Conservation (phyloP, 2,113 vertebrate species). For the Eolophus roseicapilla region DNA sequence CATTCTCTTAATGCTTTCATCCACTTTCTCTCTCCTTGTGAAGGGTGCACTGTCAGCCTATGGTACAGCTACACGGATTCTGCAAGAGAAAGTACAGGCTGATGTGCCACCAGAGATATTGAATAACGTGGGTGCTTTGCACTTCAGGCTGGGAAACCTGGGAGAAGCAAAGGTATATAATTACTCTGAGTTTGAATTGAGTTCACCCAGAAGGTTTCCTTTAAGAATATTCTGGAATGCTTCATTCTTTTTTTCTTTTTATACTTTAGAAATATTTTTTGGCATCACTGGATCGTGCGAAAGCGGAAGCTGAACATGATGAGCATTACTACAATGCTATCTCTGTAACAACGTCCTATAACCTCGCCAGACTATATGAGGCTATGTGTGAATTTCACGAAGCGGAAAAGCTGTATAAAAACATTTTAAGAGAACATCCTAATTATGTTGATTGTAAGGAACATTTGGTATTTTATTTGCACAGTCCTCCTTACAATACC, state of each 20-base stretch:
- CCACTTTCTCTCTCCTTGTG: not conserved
- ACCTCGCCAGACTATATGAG: conserved; percentile 94
- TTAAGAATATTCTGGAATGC: not conserved
- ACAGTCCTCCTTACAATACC: not conserved
- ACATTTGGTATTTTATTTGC: not conserved
- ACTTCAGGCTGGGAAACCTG: conserved; percentile 96
- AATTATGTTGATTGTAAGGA: conserved; percentile 98
- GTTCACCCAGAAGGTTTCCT: not conserved
- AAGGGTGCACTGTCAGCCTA: conserved; percentile 95
- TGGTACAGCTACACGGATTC: conserved; percentile 95
- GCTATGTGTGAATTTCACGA: conserved; percentile 98
- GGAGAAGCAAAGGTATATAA: conserved; percentile 92
- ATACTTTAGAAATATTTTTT: conserved; percentile 93
- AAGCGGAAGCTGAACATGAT: conserved; percentile 97
- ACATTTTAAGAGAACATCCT: conserved; percentile 96
- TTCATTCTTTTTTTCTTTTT: conserved; percentile 13
- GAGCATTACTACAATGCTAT: conserved; percentile 99
- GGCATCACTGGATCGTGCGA: conserved; percentile 94
- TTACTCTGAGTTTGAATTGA: not conserved
- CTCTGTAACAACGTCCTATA: conserved; percentile 97
- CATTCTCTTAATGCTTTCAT: not conserved
- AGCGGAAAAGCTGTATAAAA: conserved; percentile 97
- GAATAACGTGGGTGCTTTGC: conserved; percentile 96
- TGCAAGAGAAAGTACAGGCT: conserved; percentile 98
- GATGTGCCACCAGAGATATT: conserved; percentile 98